Percentiles rank a stretch among this genome's conserved stretches.
Evolutionary conservation across 2,797 vertebrate genomes (phyloP).

Genomic region (Rhinogobio ventralis): DNA sequence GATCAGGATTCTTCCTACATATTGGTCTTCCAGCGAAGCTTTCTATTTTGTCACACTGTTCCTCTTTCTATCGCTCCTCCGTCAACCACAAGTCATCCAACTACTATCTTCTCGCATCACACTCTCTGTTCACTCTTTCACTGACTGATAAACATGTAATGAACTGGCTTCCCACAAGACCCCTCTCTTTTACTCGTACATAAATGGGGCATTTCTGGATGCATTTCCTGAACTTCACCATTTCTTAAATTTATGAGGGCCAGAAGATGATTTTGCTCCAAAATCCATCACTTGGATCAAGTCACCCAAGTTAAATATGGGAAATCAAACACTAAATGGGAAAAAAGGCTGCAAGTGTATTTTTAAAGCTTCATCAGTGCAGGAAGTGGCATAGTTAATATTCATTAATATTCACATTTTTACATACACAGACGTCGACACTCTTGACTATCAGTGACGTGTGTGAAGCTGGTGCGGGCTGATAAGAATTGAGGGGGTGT

Average conservation of each 20-base stretch:
- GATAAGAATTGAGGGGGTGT: constrained; percentile 69
- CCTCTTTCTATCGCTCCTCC: constrained; percentile 49
- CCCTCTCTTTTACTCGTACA: constrained; percentile 54
- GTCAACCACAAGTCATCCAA: constrained; percentile 69
- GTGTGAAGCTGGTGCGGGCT: constrained; percentile 69
- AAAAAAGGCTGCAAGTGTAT: neutral
- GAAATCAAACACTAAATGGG: neutral
- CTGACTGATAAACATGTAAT: constrained; percentile 73
- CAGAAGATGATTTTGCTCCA: neutral
- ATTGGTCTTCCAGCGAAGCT: constrained; percentile 40
- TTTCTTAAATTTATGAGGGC: neutral
- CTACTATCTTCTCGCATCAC: constrained; percentile 74
- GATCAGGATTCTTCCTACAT: constrained; percentile 56
- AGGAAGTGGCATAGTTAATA: neutral
- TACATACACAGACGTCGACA: constrained; percentile 49
- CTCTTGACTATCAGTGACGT: constrained; percentile 72
- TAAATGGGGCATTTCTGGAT: neutral
- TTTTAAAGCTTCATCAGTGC: neutral
- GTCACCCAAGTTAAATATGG: neutral
- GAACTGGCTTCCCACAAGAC: constrained; percentile 3
- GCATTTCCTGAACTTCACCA: neutral
- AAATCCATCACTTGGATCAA: neutral
- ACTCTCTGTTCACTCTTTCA: constrained; percentile 71
- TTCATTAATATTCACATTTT: constrained; percentile 40
- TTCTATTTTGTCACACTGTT: constrained; percentile 44